Conservation (phyloP, 2,888 invertebrate species). For the Lycia hirtaria region DNA sequence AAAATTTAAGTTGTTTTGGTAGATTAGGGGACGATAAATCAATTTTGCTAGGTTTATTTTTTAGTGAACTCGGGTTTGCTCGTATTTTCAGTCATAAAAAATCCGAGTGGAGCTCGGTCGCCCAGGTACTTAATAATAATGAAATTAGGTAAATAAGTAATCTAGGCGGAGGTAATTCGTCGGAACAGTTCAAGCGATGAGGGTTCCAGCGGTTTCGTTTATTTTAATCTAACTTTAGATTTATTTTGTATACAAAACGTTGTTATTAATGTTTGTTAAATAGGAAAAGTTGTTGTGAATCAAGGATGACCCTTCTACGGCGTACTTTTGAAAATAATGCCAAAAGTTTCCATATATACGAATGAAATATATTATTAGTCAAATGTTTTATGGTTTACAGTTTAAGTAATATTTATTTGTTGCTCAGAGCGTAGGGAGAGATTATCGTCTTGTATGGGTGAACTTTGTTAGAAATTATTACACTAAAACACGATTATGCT, state of each 20-base stretch:
- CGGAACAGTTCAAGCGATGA: slow-evolving; percentile 39
- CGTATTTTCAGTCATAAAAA: too few relatives aligned
- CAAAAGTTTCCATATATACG: slow-evolving; percentile 14
- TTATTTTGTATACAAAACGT: slow-evolving; percentile 44
- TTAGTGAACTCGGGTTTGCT: too few relatives aligned
- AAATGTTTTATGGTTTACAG: slow-evolving; percentile 3
- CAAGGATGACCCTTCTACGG: slow-evolving; percentile 37
- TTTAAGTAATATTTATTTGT: slow-evolving; percentile 1
- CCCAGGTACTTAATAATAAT: slow-evolving; percentile 17
- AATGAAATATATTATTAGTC: slow-evolving; percentile 1
- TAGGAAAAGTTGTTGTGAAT: slow-evolving; percentile 42
- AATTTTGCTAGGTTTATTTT: too few relatives aligned
- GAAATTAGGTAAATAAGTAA: slow-evolving; percentile 24
- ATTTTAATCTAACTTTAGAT: slow-evolving; percentile 46
- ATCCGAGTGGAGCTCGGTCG: too few relatives aligned
- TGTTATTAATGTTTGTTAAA: slow-evolving; percentile 43
- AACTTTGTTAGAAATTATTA: neutral
- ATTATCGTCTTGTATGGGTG: neutral
- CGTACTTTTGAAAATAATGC: slow-evolving; percentile 28
- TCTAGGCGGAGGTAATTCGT: slow-evolving; percentile 30
- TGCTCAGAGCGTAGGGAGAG: neutral
- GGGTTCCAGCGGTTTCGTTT: slow-evolving; percentile 39
- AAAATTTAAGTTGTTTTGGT: too few relatives aligned
- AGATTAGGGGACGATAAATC: too few relatives aligned
- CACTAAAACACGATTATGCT: neutral